Evolutionary conservation across 2,113 vertebrate species (phyloP).

Genomic region (Pristiophorus japonicus): DNA sequence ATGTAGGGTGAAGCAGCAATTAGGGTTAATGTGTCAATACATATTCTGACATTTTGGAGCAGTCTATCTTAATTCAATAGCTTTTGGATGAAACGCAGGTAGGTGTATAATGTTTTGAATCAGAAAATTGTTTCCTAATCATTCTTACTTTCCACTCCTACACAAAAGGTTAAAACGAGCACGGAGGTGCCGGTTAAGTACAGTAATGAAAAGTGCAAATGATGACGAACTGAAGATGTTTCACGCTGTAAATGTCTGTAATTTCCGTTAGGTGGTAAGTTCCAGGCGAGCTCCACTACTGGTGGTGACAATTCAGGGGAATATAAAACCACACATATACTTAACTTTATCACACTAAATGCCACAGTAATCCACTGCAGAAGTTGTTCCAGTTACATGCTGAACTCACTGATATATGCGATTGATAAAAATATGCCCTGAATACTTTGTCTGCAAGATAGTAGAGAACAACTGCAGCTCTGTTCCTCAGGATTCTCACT

Average conservation of each 20-base stretch:
- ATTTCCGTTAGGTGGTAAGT: slow-evolving; percentile 13
- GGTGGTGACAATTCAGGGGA: background rate
- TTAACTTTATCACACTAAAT: background rate
- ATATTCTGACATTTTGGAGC: background rate
- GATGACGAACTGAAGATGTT: background rate
- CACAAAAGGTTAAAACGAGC: background rate
- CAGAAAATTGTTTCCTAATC: background rate
- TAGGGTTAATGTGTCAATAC: background rate
- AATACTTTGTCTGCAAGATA: background rate
- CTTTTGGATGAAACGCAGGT: background rate
- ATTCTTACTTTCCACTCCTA: slow-evolving; percentile 23
- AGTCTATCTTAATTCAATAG: background rate
- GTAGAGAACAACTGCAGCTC: too few species aligned
- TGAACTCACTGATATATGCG: slow-evolving; percentile 3
- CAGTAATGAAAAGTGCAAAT: background rate
- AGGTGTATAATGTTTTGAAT: background rate
- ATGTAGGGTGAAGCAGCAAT: background rate
- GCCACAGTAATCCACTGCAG: background rate
- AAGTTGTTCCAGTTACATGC: background rate
- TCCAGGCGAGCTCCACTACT: background rate
- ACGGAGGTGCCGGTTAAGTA: background rate
- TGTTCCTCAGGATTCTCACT: background rate
- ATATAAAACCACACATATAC: background rate
- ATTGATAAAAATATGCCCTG: background rate
- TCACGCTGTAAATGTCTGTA: background rate